These are phyloP conservation scores for Lichenostomus cassidix DNA, from an alignment of 2,113 vertebrate genomes.

Conservation along the genomic window DNA sequence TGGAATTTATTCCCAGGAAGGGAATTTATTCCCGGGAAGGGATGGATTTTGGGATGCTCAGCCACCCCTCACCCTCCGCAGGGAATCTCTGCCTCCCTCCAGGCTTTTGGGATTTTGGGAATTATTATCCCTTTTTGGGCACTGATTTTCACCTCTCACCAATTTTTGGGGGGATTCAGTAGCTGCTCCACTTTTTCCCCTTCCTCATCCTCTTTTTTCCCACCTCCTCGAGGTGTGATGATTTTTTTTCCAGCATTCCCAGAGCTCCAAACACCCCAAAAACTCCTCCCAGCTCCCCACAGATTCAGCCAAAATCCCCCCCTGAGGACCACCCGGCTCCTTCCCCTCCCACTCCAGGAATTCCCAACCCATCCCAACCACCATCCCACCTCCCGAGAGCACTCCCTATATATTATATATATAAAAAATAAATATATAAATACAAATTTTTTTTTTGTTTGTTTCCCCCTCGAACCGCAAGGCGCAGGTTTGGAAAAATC, in stretches of 20 bases:
- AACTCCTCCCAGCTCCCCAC: background rate
- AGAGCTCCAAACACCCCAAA: background rate
- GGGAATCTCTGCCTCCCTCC: background rate
- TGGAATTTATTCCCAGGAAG: too few species aligned
- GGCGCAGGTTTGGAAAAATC: background rate
- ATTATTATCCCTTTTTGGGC: background rate
- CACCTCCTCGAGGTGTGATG: background rate
- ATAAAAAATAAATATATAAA: constrained; percentile 6
- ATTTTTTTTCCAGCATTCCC: background rate
- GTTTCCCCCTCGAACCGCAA: background rate
- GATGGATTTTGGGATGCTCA: background rate
- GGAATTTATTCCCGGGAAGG: background rate
- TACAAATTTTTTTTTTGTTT: background rate
- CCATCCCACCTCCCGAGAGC: background rate
- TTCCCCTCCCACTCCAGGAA: background rate
- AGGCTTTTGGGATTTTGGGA: background rate
- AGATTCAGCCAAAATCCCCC: background rate
- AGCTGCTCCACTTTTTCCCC: background rate
- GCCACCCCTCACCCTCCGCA: background rate
- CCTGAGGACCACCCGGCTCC: fast-evolving
- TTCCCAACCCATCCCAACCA: background rate
- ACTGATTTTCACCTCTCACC: background rate
- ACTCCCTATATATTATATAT: background rate
- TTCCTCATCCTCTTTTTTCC: background rate
- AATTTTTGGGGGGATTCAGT: background rate